Base-by-base conservation (phyloP, 2,113 vertebrate genomes). In the Tupaia tana region DNA sequence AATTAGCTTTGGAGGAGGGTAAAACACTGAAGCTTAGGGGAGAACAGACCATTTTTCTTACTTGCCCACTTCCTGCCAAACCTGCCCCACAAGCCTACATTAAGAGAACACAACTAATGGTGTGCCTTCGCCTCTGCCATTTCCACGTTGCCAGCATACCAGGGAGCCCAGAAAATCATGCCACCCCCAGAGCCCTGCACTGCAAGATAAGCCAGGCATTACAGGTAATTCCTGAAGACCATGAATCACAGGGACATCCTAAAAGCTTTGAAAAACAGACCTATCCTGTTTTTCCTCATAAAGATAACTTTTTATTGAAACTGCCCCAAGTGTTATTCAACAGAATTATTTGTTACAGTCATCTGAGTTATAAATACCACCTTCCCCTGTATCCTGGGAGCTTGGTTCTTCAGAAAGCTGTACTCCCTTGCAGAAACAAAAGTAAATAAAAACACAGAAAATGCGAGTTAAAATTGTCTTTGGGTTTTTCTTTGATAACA, bases 221-320 rank as follows among this genome's bases (percentile, higher is more conserved):
- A 86, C 2, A 3, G 81, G 16, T 64, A 64, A 95, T 81, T 80
- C 75, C 56, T 9, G 22, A 56, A 74, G 74, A 89, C 82, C 22
- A 16, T 7, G 43, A 80, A 90, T 94, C n/a, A 88, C 73, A 69
- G 12, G n/a, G 29, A 70, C 24, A 79, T 67, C 27, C 74, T 27
- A 29, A 79, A 84, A 29, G 71, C 67, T 90, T 89, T 83, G 52
- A 83, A 91, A 94, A 78, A 27, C 34, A 74, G 73, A 52, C 18
- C 12, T 43, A 20, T 52, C 73, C 34, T 56, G 56, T n/a, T 93
- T 67, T 89, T 90, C 74, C 58, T 61, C 54, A 69, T 31, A 86
- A 82, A 94, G 29, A 24, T 3, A 16, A 31, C 56, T 77, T 94
- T 58, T 74, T 43, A 73, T 11, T 59, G 56, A 84, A 84, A 96